Evolutionary conservation across 2,888 invertebrate species (phyloP).

Genomic region (Taphrorychus bicolor): DNA sequence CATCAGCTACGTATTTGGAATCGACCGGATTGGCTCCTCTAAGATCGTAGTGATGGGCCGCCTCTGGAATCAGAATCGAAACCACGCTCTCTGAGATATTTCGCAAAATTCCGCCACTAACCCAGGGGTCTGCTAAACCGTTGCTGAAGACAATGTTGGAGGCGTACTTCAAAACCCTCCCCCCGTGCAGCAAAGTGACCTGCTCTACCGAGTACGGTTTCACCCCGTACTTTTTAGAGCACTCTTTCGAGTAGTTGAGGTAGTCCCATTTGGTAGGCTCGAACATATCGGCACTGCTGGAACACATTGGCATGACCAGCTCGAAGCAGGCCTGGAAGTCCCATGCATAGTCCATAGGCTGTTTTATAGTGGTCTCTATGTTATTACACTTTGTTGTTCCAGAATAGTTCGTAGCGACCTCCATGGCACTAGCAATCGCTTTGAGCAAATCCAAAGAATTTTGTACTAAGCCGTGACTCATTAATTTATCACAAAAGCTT

Average conservation of each 20-base stretch:
- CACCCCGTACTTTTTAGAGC: constrained; percentile 70
- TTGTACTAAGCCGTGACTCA: constrained; percentile 56
- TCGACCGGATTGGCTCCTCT: constrained; percentile 70
- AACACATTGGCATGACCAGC: constrained; percentile 95
- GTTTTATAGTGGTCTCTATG: constrained; percentile 64
- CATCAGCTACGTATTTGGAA: constrained; percentile 68
- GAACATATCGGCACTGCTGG: constrained; percentile 80
- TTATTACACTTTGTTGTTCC: constrained; percentile 75
- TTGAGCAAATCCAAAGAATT: constrained; percentile 61
- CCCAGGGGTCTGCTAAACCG: constrained; percentile 88
- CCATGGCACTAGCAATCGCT: constrained; percentile 73
- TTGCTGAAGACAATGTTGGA: constrained; percentile 83
- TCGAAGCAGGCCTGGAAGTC: constrained; percentile 91
- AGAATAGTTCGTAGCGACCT: constrained; percentile 83
- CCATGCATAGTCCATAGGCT: constrained; percentile 78
- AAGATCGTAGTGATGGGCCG: constrained; percentile 87
- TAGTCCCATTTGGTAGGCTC: constrained; percentile 78
- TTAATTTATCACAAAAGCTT: constrained; percentile 65
- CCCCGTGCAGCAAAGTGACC: constrained; percentile 83
- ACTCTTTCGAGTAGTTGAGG: constrained; percentile 69
- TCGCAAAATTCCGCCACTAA: constrained; percentile 79
- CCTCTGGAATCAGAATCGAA: constrained; percentile 78
- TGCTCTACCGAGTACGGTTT: constrained; percentile 66
- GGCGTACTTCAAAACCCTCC: constrained; percentile 70
- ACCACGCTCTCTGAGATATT: constrained; percentile 71